Conservation (phyloP, 2,888 invertebrate genomes). For the Salpingus planirostris region DNA sequence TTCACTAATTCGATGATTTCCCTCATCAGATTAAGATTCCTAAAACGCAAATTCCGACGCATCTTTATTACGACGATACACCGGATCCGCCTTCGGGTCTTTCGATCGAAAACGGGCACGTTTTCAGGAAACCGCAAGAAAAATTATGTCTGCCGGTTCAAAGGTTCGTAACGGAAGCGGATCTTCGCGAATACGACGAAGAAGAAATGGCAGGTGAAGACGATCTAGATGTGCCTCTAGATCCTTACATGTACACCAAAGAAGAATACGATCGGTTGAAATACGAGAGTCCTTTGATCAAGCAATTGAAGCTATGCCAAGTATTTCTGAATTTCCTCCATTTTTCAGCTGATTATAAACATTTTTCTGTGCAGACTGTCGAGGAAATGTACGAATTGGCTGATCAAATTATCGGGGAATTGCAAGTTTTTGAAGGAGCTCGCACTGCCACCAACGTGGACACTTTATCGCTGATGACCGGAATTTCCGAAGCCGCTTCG, state of each 20-base stretch:
- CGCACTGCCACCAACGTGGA: too few species aligned
- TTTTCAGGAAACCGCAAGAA: conserved; percentile 33
- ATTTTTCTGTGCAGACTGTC: conserved; percentile 50
- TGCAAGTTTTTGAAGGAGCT: too few species aligned
- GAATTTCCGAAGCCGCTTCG: background rate
- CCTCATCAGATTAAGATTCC: conserved; percentile 36
- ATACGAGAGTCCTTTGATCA: conserved; percentile 54
- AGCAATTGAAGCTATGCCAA: conserved; percentile 49
- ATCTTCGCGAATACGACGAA: conserved; percentile 25
- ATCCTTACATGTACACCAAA: conserved; percentile 49
- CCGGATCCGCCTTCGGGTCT: conserved; percentile 37
- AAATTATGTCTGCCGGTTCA: conserved; percentile 42
- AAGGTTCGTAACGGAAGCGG: conserved; percentile 37
- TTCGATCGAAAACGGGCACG: conserved; percentile 43
- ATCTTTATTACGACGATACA: conserved; percentile 38
- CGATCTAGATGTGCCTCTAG: conserved; percentile 11
- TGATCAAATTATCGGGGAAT: conserved; percentile 56
- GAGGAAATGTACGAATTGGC: conserved; percentile 60
- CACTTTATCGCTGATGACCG: too few species aligned
- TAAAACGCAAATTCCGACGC: conserved; percentile 35
- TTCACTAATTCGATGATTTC: too few species aligned
- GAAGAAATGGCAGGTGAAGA: conserved; percentile 3
- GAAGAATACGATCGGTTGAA: conserved; percentile 52
- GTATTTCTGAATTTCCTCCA: conserved; percentile 34
- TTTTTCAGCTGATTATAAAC: background rate